Percentiles rank a stretch among this genome's conserved stretches.
Conservation (phyloP, 2,797 vertebrate genomes). For the Oryzias dopingdopingensis region DNA sequence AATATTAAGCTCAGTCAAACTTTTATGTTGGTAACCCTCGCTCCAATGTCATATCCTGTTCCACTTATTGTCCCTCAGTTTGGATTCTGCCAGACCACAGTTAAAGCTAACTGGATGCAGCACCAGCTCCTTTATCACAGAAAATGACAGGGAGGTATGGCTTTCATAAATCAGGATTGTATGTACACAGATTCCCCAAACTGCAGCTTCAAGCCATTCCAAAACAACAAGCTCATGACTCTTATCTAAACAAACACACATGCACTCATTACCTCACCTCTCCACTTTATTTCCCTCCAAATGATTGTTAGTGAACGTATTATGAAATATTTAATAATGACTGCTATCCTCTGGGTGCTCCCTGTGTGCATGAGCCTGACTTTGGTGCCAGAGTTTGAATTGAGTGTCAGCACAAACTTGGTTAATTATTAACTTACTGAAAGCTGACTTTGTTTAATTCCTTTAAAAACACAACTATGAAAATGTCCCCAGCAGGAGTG, state of each 20-base stretch:
- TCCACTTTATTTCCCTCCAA: neutral
- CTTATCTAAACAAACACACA: neutral
- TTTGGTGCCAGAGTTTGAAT: slow-evolving; percentile 40
- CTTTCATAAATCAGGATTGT: neutral
- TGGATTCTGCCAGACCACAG: too few species aligned
- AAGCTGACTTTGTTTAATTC: slow-evolving; percentile 23
- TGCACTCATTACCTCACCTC: neutral
- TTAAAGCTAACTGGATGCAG: neutral
- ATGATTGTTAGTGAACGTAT: neutral
- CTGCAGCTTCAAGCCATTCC: neutral
- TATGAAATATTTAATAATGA: neutral
- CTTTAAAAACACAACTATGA: slow-evolving; percentile 10
- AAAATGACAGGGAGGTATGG: too few species aligned
- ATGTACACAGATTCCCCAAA: neutral
- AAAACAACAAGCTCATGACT: neutral
- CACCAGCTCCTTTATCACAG: too few species aligned
- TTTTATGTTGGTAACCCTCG: neutral
- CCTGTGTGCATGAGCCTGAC: slow-evolving; percentile 24
- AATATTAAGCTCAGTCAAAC: slow-evolving; percentile 11
- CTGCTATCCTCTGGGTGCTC: slow-evolving; percentile 11
- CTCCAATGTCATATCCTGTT: slow-evolving; percentile 9
- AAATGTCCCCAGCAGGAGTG: neutral
- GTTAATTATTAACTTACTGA: slow-evolving; percentile 70
- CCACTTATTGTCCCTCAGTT: neutral
- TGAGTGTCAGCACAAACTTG: slow-evolving; percentile 49